Percentiles rank a stretch among this genome's conserved stretches.
These are phyloP conservation scores for Octopus bimaculoides DNA, from an alignment of 1,140 invertebrate genomes.

Conservation along the genomic window DNA sequence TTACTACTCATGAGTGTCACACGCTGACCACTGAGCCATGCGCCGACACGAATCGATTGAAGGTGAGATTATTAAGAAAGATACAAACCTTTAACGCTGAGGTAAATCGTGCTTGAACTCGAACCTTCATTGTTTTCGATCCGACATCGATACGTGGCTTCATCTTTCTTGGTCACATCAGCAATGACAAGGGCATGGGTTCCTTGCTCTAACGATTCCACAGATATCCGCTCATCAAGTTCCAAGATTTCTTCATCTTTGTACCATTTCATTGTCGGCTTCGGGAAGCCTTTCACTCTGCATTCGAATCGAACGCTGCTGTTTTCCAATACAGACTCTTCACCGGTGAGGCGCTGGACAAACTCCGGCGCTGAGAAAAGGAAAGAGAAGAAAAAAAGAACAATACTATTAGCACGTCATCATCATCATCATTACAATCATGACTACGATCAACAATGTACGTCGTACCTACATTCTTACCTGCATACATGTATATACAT, in stretches of 20 bases:
- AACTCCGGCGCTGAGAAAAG: conserved; percentile 44
- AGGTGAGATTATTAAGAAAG: background rate
- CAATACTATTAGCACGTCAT: background rate
- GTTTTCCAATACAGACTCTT: conserved; percentile 41
- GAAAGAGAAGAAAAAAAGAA: background rate
- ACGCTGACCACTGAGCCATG: background rate
- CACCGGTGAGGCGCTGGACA: conserved; percentile 33
- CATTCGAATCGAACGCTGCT: conserved; percentile 35
- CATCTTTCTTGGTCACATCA: conserved; percentile 39
- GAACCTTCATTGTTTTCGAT: conserved; percentile 46
- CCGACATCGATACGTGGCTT: conserved; percentile 44
- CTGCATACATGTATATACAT: no score
- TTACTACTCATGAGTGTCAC: no score
- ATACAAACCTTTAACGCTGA: conserved; percentile 41
- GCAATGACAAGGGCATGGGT: conserved; percentile 27
- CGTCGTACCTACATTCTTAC: no score
- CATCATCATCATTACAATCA: no score
- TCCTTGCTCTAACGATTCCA: conserved; percentile 28
- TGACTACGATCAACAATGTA: no score
- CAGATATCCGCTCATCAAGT: conserved; percentile 25
- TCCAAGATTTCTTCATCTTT: conserved; percentile 41
- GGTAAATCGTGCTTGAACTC: conserved; percentile 38
- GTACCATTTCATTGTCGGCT: conserved; percentile 39
- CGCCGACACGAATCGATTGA: background rate
- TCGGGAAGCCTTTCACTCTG: conserved; percentile 39